Evolutionary conservation across 1,140 invertebrate genomes (phyloP).

Genomic region (Dendroctonus ponderosae): DNA sequence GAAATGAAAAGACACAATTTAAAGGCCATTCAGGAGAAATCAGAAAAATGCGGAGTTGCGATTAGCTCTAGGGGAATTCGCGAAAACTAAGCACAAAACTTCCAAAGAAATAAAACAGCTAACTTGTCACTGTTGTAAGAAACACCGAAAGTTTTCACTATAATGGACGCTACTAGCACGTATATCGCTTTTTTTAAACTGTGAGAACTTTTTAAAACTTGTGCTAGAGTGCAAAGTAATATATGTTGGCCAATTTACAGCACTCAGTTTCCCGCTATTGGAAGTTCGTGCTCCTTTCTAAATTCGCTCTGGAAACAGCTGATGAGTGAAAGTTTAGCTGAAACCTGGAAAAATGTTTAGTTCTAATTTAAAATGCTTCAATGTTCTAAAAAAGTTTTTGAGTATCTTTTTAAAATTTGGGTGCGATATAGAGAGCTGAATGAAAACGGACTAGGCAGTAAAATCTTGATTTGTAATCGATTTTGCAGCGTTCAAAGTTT

Average conservation of each 20-base stretch:
- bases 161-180: slow-evolving; percentile 10
- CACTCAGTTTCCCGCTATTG: no score
- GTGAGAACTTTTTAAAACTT: slow-evolving; percentile 8
- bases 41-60: slow-evolving; percentile 9
- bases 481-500: no score
- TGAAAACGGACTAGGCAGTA: no score
- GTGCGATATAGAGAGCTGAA: no score
- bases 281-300: no score
- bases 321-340: no score
- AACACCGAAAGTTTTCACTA: slow-evolving; percentile 16
- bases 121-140: slow-evolving; percentile 18
- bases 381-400: no score
- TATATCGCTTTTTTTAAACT: slow-evolving; percentile 4
- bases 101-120: slow-evolving; percentile 14
- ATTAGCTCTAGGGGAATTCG: slow-evolving; percentile 12
- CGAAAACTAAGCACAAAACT: slow-evolving; percentile 16
- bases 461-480: no score
- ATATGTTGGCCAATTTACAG: slow-evolving; percentile 3
- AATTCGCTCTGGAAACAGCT: no score
- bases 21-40: neutral
- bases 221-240: slow-evolving; percentile 1
- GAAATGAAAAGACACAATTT: neutral
- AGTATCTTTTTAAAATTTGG: no score
- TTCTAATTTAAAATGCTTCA: no score
- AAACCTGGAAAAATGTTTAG: no score